Evolutionary conservation across 2,888 invertebrate species (phyloP).

Genomic region (Athalia circularis): DNA sequence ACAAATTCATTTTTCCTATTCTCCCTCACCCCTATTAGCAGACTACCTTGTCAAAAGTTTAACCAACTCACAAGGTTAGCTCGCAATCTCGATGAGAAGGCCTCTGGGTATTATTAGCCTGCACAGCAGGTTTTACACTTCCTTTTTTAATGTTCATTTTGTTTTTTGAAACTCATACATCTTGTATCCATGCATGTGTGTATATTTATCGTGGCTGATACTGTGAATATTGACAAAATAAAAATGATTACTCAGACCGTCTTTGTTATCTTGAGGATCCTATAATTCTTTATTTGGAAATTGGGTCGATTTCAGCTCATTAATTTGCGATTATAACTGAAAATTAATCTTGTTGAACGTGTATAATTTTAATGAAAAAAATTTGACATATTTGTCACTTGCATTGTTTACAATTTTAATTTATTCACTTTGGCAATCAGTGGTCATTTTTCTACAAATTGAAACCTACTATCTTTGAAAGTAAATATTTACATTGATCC

Average conservation of each 20-base stretch:
- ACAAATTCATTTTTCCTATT: constrained; percentile 37
- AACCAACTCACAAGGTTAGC: constrained; percentile 37
- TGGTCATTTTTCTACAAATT: not conserved
- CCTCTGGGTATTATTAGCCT: constrained; percentile 42
- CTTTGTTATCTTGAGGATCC: no score
- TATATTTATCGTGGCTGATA: not conserved
- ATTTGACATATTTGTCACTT: not conserved
- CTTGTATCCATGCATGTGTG: not conserved
- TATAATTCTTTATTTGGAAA: no score
- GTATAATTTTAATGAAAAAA: no score
- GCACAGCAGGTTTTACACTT: constrained; percentile 6
- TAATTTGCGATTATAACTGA: not conserved
- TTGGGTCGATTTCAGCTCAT: no score
- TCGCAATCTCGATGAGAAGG: constrained; percentile 21
- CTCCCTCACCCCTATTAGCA: constrained; percentile 45
- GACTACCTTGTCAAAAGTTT: constrained; percentile 36
- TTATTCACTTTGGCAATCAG: not conserved
- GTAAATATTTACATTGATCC: not conserved
- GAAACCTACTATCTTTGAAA: not conserved
- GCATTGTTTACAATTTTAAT: not conserved
- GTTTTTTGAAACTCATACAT: constrained; percentile 33
- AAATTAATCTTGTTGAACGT: not conserved
- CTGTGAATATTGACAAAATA: no score
- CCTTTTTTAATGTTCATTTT: constrained; percentile 17
- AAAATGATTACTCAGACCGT: no score